Conservation (phyloP, 2,797 vertebrate species). For the Microctenopoma steveboyesi region DNA sequence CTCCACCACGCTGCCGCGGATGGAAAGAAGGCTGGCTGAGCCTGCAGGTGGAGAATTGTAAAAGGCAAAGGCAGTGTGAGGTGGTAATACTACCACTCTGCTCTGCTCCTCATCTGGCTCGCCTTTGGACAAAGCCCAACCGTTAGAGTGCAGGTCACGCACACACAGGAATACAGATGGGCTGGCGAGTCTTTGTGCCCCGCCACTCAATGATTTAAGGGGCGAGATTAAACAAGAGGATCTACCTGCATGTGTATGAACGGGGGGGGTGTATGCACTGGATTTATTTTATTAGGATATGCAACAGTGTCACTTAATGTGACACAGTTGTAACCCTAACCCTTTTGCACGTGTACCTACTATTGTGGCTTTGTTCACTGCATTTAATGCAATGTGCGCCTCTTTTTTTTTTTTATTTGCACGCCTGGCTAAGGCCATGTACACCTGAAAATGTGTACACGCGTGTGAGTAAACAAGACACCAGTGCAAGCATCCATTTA, state of each 20-base stretch:
- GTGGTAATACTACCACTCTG: conserved; percentile 51
- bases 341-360: neutral
- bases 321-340: too few species aligned
- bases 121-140: conserved; percentile 72
- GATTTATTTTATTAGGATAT: neutral
- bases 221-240: conserved; percentile 58
- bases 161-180: conserved; percentile 73
- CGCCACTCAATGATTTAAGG: conserved; percentile 72
- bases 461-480: conserved; percentile 45
- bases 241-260: conserved; percentile 33
- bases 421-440: conserved; percentile 14
- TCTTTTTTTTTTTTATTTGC: conserved; percentile 5
- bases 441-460: conserved; percentile 17
- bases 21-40: conserved; percentile 38
- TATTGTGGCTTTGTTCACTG: conserved; percentile 15
- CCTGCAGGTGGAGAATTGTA: conserved; percentile 56
- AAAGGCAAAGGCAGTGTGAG: conserved; percentile 39
- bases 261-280: neutral
- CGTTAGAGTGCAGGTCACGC: conserved; percentile 79
- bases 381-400: conserved; percentile 7
- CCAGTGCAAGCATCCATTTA: conserved; percentile 37
- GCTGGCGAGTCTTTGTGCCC: conserved; percentile 58
- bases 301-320: neutral
- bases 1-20: conserved; percentile 40
- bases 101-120: conserved; percentile 67